Percentiles rank a stretch among this genome's conserved stretches.
Evolutionary conservation across 2,113 vertebrate genomes (phyloP).

Genomic region (Lagenorhynchus albirostris): DNA sequence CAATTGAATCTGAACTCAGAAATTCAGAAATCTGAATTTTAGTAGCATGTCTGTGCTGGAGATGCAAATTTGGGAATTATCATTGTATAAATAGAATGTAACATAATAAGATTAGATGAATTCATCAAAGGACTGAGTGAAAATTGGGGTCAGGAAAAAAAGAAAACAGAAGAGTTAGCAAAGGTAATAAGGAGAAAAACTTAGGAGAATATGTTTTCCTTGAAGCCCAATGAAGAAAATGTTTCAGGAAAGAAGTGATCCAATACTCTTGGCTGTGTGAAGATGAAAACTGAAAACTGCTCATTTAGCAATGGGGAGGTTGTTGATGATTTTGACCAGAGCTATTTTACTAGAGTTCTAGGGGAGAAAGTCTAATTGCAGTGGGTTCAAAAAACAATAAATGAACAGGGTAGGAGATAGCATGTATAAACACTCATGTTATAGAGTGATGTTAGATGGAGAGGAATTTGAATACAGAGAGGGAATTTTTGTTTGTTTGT

Average conservation of each 20-base stretch:
- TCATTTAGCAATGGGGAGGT: background rate
- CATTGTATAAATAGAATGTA: background rate
- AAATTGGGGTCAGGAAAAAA: background rate
- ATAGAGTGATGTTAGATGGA: background rate
- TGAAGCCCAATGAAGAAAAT: background rate
- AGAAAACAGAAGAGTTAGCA: background rate
- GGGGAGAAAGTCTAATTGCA: background rate
- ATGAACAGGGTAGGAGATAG: background rate
- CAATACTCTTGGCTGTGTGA: background rate
- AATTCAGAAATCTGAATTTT: background rate
- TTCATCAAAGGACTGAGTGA: background rate
- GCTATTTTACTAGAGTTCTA: background rate
- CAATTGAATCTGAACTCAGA: background rate
- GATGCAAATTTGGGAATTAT: background rate
- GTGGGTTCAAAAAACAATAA: background rate
- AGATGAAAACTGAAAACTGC: background rate
- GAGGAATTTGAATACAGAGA: background rate
- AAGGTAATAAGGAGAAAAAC: background rate
- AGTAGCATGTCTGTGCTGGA: background rate
- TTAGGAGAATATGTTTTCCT: background rate
- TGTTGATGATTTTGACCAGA: background rate
- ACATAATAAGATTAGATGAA: background rate
- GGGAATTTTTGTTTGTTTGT: background rate
- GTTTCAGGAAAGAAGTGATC: background rate
- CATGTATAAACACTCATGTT: background rate